Evolutionary conservation across 2,797 vertebrate genomes (phyloP), one percentile per base, ranked within the genome.

Genomic region (Microtus agrestis): DNA sequence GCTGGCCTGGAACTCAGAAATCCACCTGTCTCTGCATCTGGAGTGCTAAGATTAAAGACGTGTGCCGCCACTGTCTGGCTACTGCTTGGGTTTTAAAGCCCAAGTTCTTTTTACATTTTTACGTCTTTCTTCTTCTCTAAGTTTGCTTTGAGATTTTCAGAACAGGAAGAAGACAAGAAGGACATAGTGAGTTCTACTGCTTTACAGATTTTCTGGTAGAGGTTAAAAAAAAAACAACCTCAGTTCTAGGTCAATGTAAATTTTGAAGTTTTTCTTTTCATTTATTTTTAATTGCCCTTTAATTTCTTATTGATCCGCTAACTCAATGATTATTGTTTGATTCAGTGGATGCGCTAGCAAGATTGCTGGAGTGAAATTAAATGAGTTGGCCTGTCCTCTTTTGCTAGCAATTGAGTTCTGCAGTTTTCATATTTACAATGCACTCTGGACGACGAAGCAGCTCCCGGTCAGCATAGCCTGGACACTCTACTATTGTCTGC

Each of bases 301-400:
- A 97, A 98, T 97, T 97, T 97, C 94, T 95, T 98, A 97, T 97
- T 91, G 96, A 97, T 95, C 80, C 8, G 25, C 89, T 85, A 93
- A 95, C 96, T 91, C 82, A 92, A 96, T 87, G 95, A 95, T 95
- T 95, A 95, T 93, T 91, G 82, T 96, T 95, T 96, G 96, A 95
- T 82, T 96, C 93, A 84, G 93, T 56, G 40, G 92, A 73, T 91
- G 87, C 89, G 87, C 80, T 34, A 54, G 76, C 67, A 23, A 85
- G 87, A 95, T 81, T 59, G 86, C 43, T 79, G 69, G 56, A 91
- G 82, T 92, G 91, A 97, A 98, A 97, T 96, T 96, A 88, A 96
- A 95, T 89, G 67, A 59, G 85, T 79, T 73, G 94, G 94, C 78
- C 81, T 40, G 37, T 76, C 0, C 43, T 91, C 61, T 69, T 89